A percentile compares a stretch with the other conserved stretches of the same genome.
These are phyloP conservation scores for Microtus ochrogaster DNA, from an alignment of 2,113 vertebrate genomes.

Conservation along the genomic window DNA sequence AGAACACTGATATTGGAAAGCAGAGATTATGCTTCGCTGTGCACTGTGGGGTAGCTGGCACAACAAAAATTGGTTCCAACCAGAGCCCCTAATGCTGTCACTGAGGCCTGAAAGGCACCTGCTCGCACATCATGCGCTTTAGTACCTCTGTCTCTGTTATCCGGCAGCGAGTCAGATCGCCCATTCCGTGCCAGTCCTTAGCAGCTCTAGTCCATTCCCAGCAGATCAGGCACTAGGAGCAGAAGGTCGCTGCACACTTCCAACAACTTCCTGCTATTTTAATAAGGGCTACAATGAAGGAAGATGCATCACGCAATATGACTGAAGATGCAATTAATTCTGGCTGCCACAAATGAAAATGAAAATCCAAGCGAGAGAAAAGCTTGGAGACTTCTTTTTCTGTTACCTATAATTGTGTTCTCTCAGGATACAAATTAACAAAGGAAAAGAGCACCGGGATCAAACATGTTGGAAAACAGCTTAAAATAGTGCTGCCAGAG, in stretches of 20 bases:
- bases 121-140: slow-evolving; percentile 64
- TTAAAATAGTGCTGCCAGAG: slow-evolving; percentile 52
- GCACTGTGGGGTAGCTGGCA: slow-evolving; percentile 53
- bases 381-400: not conserved
- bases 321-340: slow-evolving; percentile 45
- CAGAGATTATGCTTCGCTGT: not conserved
- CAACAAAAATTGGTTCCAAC: slow-evolving; percentile 33
- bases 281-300: slow-evolving; percentile 9
- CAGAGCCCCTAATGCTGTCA: slow-evolving; percentile 32
- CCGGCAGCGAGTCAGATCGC: not conserved
- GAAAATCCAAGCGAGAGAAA: not conserved
- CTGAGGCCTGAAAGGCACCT: slow-evolving; percentile 74
- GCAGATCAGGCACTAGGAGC: slow-evolving; percentile 33
- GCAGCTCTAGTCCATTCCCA: slow-evolving; percentile 35
- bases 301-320: not conserved
- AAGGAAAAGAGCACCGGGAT: not conserved
- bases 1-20: slow-evolving; percentile 21
- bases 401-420: not conserved
- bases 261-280: not conserved
- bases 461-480: slow-evolving; percentile 42
- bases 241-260: slow-evolving; percentile 32
- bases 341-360: not conserved
- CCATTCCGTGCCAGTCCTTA: slow-evolving; percentile 23
- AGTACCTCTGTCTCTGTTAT: slow-evolving; percentile 30
- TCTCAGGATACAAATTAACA: slow-evolving; percentile 38